These are phyloP conservation scores for Pachyseris speciosa DNA, from an alignment of 64 coral and sea anemone species.

Conservation along the genomic window DNA sequence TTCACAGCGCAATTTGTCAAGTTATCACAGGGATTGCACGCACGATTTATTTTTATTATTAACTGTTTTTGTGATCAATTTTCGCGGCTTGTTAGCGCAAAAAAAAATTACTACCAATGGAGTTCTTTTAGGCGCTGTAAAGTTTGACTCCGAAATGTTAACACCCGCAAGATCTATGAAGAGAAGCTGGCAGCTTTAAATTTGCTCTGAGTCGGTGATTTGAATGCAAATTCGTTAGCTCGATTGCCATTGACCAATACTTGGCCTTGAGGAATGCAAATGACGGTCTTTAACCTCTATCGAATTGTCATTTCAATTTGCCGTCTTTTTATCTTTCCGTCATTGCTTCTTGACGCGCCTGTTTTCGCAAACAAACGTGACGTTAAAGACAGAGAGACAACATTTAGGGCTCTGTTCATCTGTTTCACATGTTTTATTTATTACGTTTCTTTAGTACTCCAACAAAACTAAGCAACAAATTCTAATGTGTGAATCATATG, in stretches of 20 bases:
- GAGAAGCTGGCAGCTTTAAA: too few relatives aligned
- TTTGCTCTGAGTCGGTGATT: too few relatives aligned
- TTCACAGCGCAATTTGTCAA: not conserved
- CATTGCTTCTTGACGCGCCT: not conserved
- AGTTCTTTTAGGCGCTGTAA: not conserved
- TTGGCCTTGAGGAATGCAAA: not conserved
- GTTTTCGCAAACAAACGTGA: too few relatives aligned
- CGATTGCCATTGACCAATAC: not conserved
- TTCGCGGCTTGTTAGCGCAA: not conserved
- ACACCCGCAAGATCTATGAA: not conserved
- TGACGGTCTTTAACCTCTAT: not conserved
- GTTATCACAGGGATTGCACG: not conserved
- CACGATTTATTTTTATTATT: not conserved
- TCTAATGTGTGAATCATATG: not conserved
- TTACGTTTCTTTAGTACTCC: not conserved
- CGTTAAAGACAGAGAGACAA: not conserved
- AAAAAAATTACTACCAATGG: too few relatives aligned
- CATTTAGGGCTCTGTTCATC: not conserved
- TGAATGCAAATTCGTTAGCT: not conserved
- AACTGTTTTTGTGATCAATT: not conserved
- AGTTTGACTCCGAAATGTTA: not conserved
- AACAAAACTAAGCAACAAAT: not conserved
- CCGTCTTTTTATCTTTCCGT: not conserved
- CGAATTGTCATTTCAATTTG: not conserved
- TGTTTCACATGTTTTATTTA: slow-evolving; percentile 4